These are phyloP conservation scores for Zapus hudsonius DNA, from an alignment of 2,113 vertebrate genomes.

Conservation along the genomic window DNA sequence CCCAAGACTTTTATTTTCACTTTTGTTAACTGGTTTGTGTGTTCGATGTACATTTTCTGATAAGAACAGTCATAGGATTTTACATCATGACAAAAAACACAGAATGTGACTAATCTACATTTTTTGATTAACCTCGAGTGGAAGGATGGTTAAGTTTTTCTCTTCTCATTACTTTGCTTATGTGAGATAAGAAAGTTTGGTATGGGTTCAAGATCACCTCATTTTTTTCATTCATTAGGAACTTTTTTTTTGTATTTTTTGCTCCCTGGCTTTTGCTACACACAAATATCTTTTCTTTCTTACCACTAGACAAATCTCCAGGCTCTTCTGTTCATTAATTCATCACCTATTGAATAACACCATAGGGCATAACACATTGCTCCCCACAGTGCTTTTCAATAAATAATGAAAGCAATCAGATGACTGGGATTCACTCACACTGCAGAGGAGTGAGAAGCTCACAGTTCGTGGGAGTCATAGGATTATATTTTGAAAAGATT, in stretches of 20 bases:
- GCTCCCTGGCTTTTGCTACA: neutral
- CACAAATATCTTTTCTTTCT: neutral
- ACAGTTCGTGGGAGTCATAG: neutral
- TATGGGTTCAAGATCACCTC: neutral
- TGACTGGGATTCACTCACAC: neutral
- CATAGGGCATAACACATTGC: neutral
- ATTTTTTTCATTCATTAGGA: neutral
- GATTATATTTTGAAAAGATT: neutral
- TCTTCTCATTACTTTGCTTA: neutral
- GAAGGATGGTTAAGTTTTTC: neutral
- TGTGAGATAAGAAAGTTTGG: neutral
- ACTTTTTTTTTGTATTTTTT: neutral
- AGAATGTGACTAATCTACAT: neutral
- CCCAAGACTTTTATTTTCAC: neutral
- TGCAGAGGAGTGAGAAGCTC: neutral
- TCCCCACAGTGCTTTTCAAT: conserved; percentile 35
- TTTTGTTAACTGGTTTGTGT: neutral
- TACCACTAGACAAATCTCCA: conserved; percentile 28
- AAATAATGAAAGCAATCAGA: conserved; percentile 58
- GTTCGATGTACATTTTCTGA: neutral
- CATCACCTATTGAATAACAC: conserved; percentile 43
- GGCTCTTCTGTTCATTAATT: conserved; percentile 56
- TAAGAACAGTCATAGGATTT: no score
- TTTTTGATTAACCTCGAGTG: neutral
- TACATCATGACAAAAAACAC: neutral